Percentiles rank a stretch among this genome's conserved stretches.
Conservation (phyloP, 2,888 invertebrate species). For the Eristalis intricaria region DNA sequence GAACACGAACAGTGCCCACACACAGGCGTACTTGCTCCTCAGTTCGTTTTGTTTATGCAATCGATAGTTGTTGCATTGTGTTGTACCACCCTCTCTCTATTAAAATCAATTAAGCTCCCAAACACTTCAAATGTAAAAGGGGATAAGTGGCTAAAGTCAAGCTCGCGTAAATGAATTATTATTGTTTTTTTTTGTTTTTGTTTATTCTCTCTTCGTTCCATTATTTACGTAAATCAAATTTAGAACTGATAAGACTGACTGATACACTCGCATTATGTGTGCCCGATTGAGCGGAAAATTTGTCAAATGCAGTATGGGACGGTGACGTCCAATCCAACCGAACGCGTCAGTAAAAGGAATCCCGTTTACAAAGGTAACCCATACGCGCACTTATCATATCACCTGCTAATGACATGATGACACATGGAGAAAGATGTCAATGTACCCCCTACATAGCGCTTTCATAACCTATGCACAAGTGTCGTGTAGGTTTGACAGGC, state of each 20-base stretch:
- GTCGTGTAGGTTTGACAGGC: slow-evolving; percentile 16
- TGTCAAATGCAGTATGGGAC: neutral
- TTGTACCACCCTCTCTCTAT: neutral
- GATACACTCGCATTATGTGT: neutral
- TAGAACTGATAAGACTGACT: slow-evolving; percentile 21
- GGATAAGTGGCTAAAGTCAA: neutral
- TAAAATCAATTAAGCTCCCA: slow-evolving; percentile 16
- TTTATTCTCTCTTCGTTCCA: neutral
- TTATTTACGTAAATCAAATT: slow-evolving; percentile 30
- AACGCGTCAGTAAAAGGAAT: neutral
- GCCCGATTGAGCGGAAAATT: neutral
- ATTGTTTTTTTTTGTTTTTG: slow-evolving; percentile 7
- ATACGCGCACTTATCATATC: slow-evolving; percentile 18
- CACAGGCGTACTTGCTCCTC: slow-evolving; percentile 17
- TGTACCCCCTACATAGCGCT: neutral
- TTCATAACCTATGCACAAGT: slow-evolving; percentile 9
- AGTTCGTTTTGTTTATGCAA: slow-evolving; percentile 35
- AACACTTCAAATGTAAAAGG: neutral
- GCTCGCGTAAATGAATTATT: neutral
- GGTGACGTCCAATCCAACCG: neutral
- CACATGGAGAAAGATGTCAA: slow-evolving; percentile 36
- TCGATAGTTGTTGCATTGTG: slow-evolving; percentile 9
- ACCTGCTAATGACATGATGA: slow-evolving; percentile 31
- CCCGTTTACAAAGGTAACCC: neutral
- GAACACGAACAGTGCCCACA: neutral